Evolutionary conservation across 2,888 invertebrate species (phyloP).

Genomic region (Cheilosia vulpina): DNA sequence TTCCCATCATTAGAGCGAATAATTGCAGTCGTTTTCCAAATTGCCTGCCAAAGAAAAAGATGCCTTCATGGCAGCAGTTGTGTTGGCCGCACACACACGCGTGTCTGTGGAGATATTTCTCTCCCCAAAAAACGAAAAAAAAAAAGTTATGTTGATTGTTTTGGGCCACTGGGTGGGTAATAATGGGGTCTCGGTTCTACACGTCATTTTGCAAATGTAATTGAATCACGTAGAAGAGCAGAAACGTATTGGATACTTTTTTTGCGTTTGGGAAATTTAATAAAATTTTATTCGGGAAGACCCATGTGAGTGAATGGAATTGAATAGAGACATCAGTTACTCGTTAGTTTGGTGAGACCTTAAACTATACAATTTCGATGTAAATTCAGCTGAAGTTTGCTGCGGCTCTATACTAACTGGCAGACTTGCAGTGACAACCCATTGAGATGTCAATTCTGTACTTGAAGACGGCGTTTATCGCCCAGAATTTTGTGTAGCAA

Average conservation of each 20-base stretch:
- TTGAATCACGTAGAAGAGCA: slow-evolving; percentile 65
- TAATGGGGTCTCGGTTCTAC: slow-evolving; percentile 34
- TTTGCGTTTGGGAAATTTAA: no score
- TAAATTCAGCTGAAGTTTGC: no score
- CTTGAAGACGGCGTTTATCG: no score
- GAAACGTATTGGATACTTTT: not conserved
- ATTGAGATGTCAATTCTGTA: no score
- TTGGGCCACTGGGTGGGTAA: slow-evolving; percentile 61
- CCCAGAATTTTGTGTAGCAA: no score
- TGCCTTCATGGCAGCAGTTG: slow-evolving; percentile 24
- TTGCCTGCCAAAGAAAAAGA: slow-evolving; percentile 51
- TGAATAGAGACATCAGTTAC: no score
- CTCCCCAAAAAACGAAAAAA: not conserved
- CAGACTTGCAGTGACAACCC: no score
- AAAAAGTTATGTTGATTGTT: slow-evolving; percentile 39
- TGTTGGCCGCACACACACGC: slow-evolving; percentile 6
- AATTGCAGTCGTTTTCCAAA: slow-evolving; percentile 17
- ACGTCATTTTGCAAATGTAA: slow-evolving; percentile 57
- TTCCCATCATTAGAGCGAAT: slow-evolving; percentile 50
- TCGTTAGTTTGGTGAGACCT: no score
- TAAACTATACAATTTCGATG: no score
- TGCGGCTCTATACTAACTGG: no score
- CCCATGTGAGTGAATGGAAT: no score
- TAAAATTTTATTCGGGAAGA: no score
- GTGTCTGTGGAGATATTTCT: not conserved